Conservation (phyloP, 2,113 vertebrate genomes). For the Martes martes region DNA sequence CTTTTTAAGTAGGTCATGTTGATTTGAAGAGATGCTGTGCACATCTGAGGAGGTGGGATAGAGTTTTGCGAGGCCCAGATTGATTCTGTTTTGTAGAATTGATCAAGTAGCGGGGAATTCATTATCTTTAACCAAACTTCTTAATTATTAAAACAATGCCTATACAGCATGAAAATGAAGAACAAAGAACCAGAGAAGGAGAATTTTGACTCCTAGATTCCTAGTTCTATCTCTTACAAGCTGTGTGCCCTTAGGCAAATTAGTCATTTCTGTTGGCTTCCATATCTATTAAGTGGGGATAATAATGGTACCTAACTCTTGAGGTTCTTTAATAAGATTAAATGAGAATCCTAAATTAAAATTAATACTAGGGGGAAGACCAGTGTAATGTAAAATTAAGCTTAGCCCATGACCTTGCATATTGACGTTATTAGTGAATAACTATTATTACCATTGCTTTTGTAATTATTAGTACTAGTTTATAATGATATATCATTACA, state of each 20-base stretch:
- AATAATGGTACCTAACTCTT: constrained; percentile 1
- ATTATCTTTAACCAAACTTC: constrained; percentile 17
- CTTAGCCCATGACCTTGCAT: not conserved
- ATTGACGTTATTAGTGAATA: not conserved
- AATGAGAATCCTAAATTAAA: not conserved
- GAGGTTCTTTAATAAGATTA: not conserved
- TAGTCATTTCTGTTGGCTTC: not conserved
- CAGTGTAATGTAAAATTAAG: constrained; percentile 11
- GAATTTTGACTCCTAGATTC: not conserved
- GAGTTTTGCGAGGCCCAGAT: not conserved
- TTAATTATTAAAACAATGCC: constrained; percentile 25
- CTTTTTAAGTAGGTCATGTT: not conserved
- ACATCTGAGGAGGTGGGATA: not conserved
- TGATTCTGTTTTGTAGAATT: not conserved
- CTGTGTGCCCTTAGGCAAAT: not conserved
- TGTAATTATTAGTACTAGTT: not conserved
- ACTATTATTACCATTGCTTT: not conserved
- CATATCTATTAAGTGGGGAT: not conserved
- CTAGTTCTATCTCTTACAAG: not conserved
- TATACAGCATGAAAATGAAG: not conserved
- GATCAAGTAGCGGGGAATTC: not conserved
- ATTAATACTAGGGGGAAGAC: not conserved
- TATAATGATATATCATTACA: not conserved
- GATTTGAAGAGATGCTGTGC: not conserved
- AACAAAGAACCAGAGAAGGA: not conserved